A percentile compares a stretch with the other conserved stretches of the same genome.
Evolutionary conservation across 2,888 invertebrate genomes (phyloP).

Genomic region (Lasioglossum zephyrum): DNA sequence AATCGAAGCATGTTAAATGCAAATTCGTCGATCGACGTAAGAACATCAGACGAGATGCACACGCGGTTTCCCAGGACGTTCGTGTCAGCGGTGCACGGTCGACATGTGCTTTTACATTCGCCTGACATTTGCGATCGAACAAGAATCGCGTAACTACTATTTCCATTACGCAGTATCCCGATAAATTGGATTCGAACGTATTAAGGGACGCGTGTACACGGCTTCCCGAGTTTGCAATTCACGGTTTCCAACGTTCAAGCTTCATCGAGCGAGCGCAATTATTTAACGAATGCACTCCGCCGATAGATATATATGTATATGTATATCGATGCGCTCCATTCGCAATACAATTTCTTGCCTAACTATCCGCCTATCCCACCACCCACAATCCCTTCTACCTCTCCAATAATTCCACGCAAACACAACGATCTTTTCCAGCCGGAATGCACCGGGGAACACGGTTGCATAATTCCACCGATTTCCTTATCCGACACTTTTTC

Average conservation of each 20-base stretch:
- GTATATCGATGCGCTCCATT: background rate
- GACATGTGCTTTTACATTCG: slow-evolving; percentile 38
- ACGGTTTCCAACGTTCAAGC: slow-evolving; percentile 58
- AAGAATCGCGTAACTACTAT: slow-evolving; percentile 66
- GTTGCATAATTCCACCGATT: slow-evolving; percentile 4
- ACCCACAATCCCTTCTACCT: background rate
- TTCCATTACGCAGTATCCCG: slow-evolving; percentile 66
- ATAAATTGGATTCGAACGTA: slow-evolving; percentile 69
- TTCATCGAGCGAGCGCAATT: slow-evolving; percentile 47
- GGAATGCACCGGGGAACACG: background rate
- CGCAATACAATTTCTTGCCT: slow-evolving; percentile 26
- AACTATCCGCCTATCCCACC: background rate
- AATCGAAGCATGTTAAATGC: slow-evolving; percentile 6
- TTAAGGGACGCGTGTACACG: slow-evolving; percentile 62
- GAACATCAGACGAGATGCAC: background rate
- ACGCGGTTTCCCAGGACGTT: background rate
- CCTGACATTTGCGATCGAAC: slow-evolving; percentile 64
- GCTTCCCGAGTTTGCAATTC: slow-evolving; percentile 61
- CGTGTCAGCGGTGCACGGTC: slow-evolving; percentile 22
- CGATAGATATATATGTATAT: background rate
- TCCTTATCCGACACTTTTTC: slow-evolving; percentile 7
- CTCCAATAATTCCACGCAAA: slow-evolving; percentile 25
- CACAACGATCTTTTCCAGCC: background rate
- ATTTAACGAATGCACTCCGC: slow-evolving; percentile 43
- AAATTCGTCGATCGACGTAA: background rate